phyloP scores from a whole-genome alignment of 1,140 invertebrate species.

The Drosophila ercepeae region DNA sequence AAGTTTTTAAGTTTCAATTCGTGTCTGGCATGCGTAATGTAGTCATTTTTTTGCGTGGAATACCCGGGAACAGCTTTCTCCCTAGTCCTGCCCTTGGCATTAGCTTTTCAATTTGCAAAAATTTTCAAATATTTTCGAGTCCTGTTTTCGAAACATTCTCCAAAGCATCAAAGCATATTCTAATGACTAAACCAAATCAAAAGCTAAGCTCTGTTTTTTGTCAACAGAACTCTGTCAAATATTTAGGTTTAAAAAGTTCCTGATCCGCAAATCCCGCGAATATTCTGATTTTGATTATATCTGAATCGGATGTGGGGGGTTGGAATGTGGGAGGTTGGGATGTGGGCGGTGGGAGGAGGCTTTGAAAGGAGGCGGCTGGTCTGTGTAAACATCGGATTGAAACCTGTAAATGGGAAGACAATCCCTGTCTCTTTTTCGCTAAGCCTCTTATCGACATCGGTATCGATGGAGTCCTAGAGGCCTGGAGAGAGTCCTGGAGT shows the following conservation, averaged over 20 bases:
- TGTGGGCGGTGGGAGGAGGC: neutral
- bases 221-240: neutral
- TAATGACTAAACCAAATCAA: too few relatives aligned
- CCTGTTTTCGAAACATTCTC: too few relatives aligned
- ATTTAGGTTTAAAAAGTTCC: neutral
- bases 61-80: too few relatives aligned
- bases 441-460: constrained; percentile 48
- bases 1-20: constrained; percentile 78
- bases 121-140: too few relatives aligned
- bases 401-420: constrained; percentile 29
- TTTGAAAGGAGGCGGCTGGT: too few relatives aligned
- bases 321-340: too few relatives aligned
- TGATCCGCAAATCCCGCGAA: constrained; percentile 25
- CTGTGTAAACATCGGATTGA: constrained; percentile 34
- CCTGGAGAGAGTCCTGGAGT: too few relatives aligned
- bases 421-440: constrained; percentile 13
- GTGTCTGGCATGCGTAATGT: constrained; percentile 75
- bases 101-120: constrained; percentile 64
- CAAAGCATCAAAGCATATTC: too few relatives aligned
- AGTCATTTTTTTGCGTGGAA: constrained; percentile 40
- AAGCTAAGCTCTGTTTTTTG: neutral
- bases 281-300: constrained; percentile 23
- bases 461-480: too few relatives aligned
- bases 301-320: too few relatives aligned
- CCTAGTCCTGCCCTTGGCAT: neutral